Conservation (phyloP, 2,888 invertebrate species). For the Acanthosepion lycidas region DNA sequence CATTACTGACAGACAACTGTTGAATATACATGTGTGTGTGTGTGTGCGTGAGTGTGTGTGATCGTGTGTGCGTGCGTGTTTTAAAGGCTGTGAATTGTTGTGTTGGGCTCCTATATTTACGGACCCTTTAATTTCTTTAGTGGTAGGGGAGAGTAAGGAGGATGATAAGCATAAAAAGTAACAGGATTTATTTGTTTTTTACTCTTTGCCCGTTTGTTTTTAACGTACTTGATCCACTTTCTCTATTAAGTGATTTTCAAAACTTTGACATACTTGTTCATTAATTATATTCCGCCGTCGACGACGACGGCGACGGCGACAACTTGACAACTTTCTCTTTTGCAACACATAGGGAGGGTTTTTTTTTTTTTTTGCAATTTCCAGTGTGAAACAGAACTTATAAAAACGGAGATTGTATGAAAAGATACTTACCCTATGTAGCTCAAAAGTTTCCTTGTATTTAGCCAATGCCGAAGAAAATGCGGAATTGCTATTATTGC, state of each 20-base stretch:
- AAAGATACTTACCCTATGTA: conserved; percentile 42
- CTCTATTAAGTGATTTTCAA: neutral
- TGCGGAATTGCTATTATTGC: neutral
- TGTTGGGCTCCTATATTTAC: too few relatives aligned
- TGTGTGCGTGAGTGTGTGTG: too few relatives aligned
- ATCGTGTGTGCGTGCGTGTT: too few relatives aligned
- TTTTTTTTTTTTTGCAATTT: neutral
- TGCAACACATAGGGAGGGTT: neutral
- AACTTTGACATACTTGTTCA: neutral
- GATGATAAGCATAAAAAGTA: too few relatives aligned
- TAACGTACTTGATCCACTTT: too few relatives aligned
- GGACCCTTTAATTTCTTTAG: too few relatives aligned
- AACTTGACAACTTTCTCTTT: neutral
- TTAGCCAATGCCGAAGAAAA: conserved; percentile 42
- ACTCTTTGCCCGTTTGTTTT: too few relatives aligned
- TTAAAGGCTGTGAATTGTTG: too few relatives aligned
- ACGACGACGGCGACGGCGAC: neutral
- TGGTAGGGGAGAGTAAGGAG: too few relatives aligned
- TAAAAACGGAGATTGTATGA: too few relatives aligned
- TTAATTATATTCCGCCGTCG: neutral
- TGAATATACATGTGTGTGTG: neutral
- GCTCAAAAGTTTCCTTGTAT: conserved; percentile 48
- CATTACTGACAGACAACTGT: neutral
- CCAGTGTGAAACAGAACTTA: neutral
- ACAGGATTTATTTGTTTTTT: too few relatives aligned